Evolutionary conservation across 2,797 vertebrate genomes (phyloP).

Genomic region (Okamejei kenojei): DNA sequence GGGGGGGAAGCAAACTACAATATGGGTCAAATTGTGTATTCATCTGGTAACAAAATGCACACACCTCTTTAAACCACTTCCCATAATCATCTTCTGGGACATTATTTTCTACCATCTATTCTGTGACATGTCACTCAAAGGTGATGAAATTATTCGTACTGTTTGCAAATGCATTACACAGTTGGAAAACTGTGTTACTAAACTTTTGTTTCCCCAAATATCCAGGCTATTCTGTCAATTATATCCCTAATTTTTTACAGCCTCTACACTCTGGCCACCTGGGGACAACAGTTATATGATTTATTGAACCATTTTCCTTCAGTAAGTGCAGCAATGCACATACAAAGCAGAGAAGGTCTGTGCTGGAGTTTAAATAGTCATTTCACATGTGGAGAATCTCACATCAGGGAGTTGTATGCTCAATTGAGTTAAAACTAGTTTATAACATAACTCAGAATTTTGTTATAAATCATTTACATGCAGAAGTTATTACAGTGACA

Average conservation of each 20-base stretch:
- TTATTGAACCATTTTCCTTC: slow-evolving; percentile 35
- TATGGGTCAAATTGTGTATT: not conserved
- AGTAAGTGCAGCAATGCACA: not conserved
- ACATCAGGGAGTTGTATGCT: not conserved
- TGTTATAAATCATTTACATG: not conserved
- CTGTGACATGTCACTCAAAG: not conserved
- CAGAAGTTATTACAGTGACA: not conserved
- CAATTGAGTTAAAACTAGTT: not conserved
- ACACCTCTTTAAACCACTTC: slow-evolving; percentile 13
- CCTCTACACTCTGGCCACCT: not conserved
- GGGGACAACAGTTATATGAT: slow-evolving; percentile 5
- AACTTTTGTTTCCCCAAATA: not conserved
- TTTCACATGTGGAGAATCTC: not conserved
- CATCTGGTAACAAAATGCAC: not conserved
- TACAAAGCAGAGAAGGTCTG: not conserved
- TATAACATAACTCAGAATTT: not conserved
- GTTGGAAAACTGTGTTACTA: not conserved
- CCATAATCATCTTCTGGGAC: not conserved
- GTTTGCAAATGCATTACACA: slow-evolving; percentile 8
- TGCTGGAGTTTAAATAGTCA: not conserved
- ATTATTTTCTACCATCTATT: not conserved
- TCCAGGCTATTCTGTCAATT: not conserved
- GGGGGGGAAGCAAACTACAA: not conserved
- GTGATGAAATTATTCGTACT: slow-evolving; percentile 18
- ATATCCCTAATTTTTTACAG: not conserved